Percentiles rank a stretch among this genome's conserved stretches.
phyloP scores from a whole-genome alignment of 2,888 invertebrate genomes.

The Carcina quercana region DNA sequence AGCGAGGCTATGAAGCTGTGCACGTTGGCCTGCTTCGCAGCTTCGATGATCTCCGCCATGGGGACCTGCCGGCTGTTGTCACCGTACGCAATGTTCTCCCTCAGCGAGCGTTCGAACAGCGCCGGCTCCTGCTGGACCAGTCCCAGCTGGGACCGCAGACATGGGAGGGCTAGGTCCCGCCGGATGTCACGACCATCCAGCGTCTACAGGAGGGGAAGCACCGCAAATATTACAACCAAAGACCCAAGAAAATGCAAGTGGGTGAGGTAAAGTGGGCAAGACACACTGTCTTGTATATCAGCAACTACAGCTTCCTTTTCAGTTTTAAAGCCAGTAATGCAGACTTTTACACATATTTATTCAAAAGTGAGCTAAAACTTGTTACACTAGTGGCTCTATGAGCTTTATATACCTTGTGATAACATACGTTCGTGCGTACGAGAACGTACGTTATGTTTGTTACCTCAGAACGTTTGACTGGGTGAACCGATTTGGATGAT shows the following conservation, averaged over 20 bases:
- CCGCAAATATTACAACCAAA: too few species aligned
- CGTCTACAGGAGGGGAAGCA: conserved; percentile 29
- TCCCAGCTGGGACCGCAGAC: conserved; percentile 81
- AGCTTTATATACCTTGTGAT: too few species aligned
- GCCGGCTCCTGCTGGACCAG: conserved; percentile 90
- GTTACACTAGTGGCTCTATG: too few species aligned
- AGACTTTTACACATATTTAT: too few species aligned
- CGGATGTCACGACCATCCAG: conserved; percentile 74
- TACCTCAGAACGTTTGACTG: too few species aligned
- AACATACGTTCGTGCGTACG: too few species aligned
- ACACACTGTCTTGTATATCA: background rate
- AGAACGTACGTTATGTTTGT: too few species aligned
- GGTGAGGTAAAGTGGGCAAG: too few species aligned
- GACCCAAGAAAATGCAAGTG: too few species aligned
- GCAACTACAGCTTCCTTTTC: background rate
- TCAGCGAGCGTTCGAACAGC: conserved; percentile 85
- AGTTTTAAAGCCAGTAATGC: too few species aligned
- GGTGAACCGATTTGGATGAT: too few species aligned
- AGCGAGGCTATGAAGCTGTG: conserved; percentile 82
- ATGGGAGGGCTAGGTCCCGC: conserved; percentile 74
- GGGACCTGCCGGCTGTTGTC: conserved; percentile 73
- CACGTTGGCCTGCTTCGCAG: conserved; percentile 84
- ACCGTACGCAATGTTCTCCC: conserved; percentile 92
- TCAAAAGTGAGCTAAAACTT: too few species aligned
- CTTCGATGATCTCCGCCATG: conserved; percentile 80